Evolutionary conservation across 2,888 invertebrate species (phyloP), one percentile per base, ranked within the genome.

Genomic region (Parnassius orleans): DNA sequence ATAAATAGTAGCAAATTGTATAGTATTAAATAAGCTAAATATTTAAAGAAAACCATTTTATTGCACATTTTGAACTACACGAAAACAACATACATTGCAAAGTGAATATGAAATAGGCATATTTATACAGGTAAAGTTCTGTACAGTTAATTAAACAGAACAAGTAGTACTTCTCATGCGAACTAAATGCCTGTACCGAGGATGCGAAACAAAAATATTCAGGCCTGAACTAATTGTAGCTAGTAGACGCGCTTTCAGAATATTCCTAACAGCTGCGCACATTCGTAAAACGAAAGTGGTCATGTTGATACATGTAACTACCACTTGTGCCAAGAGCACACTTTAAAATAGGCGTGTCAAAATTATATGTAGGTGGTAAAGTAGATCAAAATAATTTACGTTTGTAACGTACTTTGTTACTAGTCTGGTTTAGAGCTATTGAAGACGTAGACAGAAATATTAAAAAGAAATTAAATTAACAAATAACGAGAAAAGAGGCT

Each of bases 71-170:
- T 3, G 10, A n/a, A 54, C 24, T 58, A 58, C 33, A 41, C 44
- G 9, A 10, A n/a, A 54, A 43, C 24, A 61, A 10, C 53, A 7
- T 41, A 44, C 50, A 54, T 44, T 24, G 41, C n/a, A 42, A 42
- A 24, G 33, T 41, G 33, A 33, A 19, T 44, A n/a, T 61, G 55
- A 63, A 54, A 57, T 58, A 55, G 54, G 19, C n/a, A 54, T 54
- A 62, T 58, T 58, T 63, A 58, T 44, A 50, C 62, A 58, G 62
- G 62, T 63, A 63, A 55, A 54, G 61, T 53, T 53, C 10, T 47
- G 41, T 50, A 44, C 33, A 63, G 54, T 58, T 58, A 63, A 63
- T 63, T 63, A 63, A 58, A 58, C 62, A 51, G 54, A 58, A 58
- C 62, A 54, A 57, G 50, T 44, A 19, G 48, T 54, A 57, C 61